Percentiles rank a stretch among this genome's conserved stretches.
Evolutionary conservation across 2,888 invertebrate species (phyloP).

Genomic region (Catocala nupta): DNA sequence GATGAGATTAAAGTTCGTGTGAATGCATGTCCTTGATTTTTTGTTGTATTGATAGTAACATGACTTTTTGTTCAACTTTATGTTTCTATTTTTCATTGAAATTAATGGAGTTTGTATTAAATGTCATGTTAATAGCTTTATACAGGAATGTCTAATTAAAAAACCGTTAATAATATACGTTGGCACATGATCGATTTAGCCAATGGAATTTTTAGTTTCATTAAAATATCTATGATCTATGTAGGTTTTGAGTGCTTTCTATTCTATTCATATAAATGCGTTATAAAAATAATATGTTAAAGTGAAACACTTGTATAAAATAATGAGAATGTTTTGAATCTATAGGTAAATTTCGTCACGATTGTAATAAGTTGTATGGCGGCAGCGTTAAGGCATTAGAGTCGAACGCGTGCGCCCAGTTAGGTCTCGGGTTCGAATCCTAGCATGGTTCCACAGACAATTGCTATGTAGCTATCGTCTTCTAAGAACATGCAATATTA

Average conservation of each 20-base stretch:
- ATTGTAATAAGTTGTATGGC: slow-evolving; percentile 23
- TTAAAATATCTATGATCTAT: slow-evolving; percentile 7
- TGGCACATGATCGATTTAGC: slow-evolving; percentile 28
- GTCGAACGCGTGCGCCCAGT: slow-evolving; percentile 6
- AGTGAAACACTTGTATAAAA: slow-evolving; percentile 9
- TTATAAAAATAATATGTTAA: slow-evolving; percentile 16
- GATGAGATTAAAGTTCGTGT: slow-evolving; percentile 47
- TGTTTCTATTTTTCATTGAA: slow-evolving; percentile 42
- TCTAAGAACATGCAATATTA: slow-evolving; percentile 81
- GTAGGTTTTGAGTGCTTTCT: slow-evolving; percentile 4
- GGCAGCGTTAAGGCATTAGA: background rate
- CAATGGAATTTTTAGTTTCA: slow-evolving; percentile 17
- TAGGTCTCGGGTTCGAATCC: slow-evolving; percentile 65
- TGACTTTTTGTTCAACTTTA: slow-evolving; percentile 37
- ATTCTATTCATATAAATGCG: slow-evolving; percentile 10
- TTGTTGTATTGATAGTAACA: slow-evolving; percentile 51
- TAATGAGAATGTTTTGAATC: slow-evolving; percentile 19
- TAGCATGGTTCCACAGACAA: slow-evolving; percentile 80
- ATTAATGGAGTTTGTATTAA: slow-evolving; percentile 37
- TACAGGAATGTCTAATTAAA: slow-evolving; percentile 39
- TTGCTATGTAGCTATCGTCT: slow-evolving; percentile 70
- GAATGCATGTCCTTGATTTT: slow-evolving; percentile 43
- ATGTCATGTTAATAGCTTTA: slow-evolving; percentile 34
- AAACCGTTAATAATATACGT: slow-evolving; percentile 25
- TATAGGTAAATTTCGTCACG: slow-evolving; percentile 25